These are phyloP conservation scores for Halesus radiatus DNA, from an alignment of 1,140 invertebrate species.

Conservation along the genomic window DNA sequence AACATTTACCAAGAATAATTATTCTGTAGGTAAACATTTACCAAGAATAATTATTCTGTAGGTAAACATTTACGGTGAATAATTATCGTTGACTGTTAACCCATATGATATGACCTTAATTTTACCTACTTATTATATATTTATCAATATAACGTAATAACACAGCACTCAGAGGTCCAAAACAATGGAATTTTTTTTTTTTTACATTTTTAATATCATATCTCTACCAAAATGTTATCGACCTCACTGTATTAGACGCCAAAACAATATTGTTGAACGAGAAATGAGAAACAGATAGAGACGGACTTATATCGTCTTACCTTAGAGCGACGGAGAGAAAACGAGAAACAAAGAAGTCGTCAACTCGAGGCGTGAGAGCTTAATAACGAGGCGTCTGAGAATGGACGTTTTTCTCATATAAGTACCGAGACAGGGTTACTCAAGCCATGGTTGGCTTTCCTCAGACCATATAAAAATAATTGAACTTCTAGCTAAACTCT, in stretches of 20 bases:
- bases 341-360: conserved; percentile 47
- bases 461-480: neutral
- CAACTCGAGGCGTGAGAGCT: conserved; percentile 67
- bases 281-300: conserved; percentile 70
- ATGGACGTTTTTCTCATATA: conserved; percentile 61
- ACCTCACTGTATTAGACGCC: conserved; percentile 40
- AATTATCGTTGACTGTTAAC: too few relatives aligned
- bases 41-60: too few relatives aligned
- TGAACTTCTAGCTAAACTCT: neutral
- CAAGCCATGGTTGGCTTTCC: conserved; percentile 10
- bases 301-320: conserved; percentile 56
- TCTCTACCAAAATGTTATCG: neutral
- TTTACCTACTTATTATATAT: too few relatives aligned
- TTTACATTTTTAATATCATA: too few relatives aligned
- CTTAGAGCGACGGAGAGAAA: conserved; percentile 60
- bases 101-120: too few relatives aligned
- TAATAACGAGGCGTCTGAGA: conserved; percentile 71
- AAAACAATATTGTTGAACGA: conserved; percentile 59
- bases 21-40: too few relatives aligned
- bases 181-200: too few relatives aligned
- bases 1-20: too few relatives aligned
- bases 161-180: too few relatives aligned
- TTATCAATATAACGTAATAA: too few relatives aligned
- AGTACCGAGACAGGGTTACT: conserved; percentile 43
- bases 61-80: too few relatives aligned